Percentiles rank a stretch among this genome's conserved stretches.
phyloP scores from a whole-genome alignment of 2,888 invertebrate species.

The Cyrtodaria siliqua region DNA sequence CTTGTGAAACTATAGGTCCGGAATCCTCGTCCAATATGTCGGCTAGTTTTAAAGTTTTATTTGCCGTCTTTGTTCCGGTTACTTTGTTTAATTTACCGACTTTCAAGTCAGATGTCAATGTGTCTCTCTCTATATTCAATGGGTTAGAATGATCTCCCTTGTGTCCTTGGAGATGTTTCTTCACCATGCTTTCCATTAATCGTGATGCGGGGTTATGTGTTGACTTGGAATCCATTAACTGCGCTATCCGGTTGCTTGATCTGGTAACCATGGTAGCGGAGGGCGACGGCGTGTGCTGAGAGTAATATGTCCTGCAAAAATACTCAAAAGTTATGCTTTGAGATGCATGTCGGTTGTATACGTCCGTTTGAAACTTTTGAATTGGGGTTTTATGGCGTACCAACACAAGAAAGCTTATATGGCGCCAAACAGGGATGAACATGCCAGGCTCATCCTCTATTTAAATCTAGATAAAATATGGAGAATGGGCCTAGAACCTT shows the following conservation, averaged over 20 bases:
- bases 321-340: too few relatives aligned
- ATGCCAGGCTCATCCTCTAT: too few relatives aligned
- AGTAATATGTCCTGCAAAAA: too few relatives aligned
- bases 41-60: constrained; percentile 9
- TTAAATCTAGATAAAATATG: too few relatives aligned
- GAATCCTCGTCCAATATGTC: constrained; percentile 18
- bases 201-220: constrained; percentile 27
- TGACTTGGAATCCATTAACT: constrained; percentile 13
- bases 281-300: background rate
- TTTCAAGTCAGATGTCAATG: too few relatives aligned
- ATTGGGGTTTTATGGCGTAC: too few relatives aligned
- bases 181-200: constrained; percentile 38
- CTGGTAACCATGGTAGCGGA: constrained; percentile 18
- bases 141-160: background rate
- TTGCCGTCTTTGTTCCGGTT: background rate
- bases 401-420: too few relatives aligned
- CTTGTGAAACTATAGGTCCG: constrained; percentile 5
- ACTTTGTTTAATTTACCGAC: background rate
- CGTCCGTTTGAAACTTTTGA: too few relatives aligned
- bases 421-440: too few relatives aligned
- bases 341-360: too few relatives aligned
- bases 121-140: too few relatives aligned
- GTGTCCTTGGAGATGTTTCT: constrained; percentile 18
- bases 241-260: constrained; percentile 29
- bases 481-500: too few relatives aligned